A percentile compares a stretch with the other conserved stretches of the same genome.
Evolutionary conservation across 2,113 vertebrate species (phyloP).

Genomic region (Solea solea): DNA sequence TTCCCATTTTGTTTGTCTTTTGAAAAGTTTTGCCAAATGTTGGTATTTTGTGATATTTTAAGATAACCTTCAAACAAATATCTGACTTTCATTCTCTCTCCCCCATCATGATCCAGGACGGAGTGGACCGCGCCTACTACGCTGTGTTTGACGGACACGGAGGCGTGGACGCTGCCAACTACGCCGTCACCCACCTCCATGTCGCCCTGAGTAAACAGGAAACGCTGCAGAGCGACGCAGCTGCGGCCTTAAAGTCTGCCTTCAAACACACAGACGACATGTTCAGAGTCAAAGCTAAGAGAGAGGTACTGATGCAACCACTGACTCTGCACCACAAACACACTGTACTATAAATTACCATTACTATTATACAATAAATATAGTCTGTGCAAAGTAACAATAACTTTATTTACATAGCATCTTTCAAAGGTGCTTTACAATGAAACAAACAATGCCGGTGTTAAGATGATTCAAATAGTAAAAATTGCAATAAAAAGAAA

Average conservation of each 20-base stretch:
- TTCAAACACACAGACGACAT: slow-evolving; percentile 88
- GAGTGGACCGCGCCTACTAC: slow-evolving; percentile 85
- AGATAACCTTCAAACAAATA: no score
- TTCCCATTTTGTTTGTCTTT: not conserved
- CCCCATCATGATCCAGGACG: slow-evolving; percentile 75
- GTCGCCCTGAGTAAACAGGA: slow-evolving; percentile 81
- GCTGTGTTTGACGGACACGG: slow-evolving; percentile 96
- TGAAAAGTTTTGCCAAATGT: no score
- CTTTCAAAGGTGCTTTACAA: no score
- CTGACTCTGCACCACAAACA: no score
- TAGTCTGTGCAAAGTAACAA: no score
- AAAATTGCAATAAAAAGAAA: no score
- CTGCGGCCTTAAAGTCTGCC: slow-evolving; percentile 83
- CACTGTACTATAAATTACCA: no score
- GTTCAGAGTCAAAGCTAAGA: slow-evolving; percentile 89
- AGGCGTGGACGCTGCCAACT: slow-evolving; percentile 90
- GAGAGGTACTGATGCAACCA: slow-evolving; percentile 83
- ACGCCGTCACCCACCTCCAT: slow-evolving; percentile 88
- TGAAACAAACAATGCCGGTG: no score
- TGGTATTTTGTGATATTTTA: no score
- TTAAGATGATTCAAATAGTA: no score
- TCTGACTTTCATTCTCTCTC: not conserved
- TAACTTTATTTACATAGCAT: no score
- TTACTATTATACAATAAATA: no score
- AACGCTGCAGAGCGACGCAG: slow-evolving; percentile 78